Base-by-base conservation (phyloP, 1,140 invertebrate species). In the Lordiphosa clarofinis region DNA sequence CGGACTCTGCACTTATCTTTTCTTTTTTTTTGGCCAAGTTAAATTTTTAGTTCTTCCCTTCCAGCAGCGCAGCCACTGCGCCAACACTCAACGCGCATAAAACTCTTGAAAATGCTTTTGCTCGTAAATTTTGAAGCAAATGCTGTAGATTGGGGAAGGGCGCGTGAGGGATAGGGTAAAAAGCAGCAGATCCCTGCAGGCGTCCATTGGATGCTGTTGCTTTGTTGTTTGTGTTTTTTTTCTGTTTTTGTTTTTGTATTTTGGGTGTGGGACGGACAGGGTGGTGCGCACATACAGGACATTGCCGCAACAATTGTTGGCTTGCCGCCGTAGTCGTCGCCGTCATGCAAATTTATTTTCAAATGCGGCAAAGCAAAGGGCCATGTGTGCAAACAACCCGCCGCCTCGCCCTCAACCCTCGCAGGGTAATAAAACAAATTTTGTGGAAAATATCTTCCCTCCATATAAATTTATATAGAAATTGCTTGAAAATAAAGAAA, bases 51-150 rank as follows among this genome's bases (percentile, higher is more conserved):
- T 62, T 66, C 56, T 70, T 56, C 56, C 33, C 35, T 39, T 11
- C 11, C 13, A 48, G 37, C 35, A 31, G 11, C 36, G 38, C 46
- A 9, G 4, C n/a, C 15, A 13, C 46, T 21, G 15, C 9, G 11
- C 38, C 21, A 1, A 66, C 76, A 82, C 73, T 81, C 76, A 84
- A 73, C 68, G 78, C 57, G 73, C 72, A 82, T 84, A 82, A 82
- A 82, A 78, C 78, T 84, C 78, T 82, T 84, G 78, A 82, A 82
- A 82, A 84, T 84, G 78, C 78, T 82, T 82, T 84, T 84, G 76
- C 63, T 82, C 76, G 78, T 82, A 82, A 82, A 82, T 84, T 82
- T 78, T 73, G 68, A 76, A 82, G 73, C 73, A 84, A 76, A 68
- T 76, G 61, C 15, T 37, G 53, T 13, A 37, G 28, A 50, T 43